These are phyloP conservation scores for Cheilosia pagana DNA, from an alignment of 2,888 invertebrate species.

Conservation along the genomic window DNA sequence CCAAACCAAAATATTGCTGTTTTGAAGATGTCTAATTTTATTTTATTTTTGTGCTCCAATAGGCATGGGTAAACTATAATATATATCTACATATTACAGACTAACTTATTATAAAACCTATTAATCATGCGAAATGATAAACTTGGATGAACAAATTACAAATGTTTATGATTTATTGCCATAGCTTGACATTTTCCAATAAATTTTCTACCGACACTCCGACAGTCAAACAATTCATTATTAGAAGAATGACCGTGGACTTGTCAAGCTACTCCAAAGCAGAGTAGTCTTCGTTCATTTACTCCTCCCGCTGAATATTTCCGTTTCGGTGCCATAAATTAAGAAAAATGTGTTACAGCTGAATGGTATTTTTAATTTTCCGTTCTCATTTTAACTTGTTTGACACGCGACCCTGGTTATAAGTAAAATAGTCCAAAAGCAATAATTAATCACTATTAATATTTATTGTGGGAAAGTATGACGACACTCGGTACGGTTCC, in stretches of 20 bases:
- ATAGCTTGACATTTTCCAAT: slow-evolving; percentile 1
- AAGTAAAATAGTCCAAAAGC: slow-evolving; percentile 41
- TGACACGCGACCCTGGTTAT: slow-evolving; percentile 61
- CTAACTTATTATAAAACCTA: not conserved
- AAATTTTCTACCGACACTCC: not conserved
- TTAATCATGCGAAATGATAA: not conserved
- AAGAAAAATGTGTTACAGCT: slow-evolving; percentile 17
- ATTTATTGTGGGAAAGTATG: slow-evolving; percentile 47
- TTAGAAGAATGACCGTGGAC: not conserved
- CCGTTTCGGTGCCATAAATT: slow-evolving; percentile 16
- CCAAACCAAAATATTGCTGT: no score
- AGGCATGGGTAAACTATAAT: no score
- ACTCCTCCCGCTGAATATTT: not conserved
- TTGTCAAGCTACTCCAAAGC: slow-evolving; percentile 2
- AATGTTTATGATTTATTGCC: slow-evolving; percentile 3
- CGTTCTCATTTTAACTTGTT: slow-evolving; percentile 20
- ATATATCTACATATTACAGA: no score
- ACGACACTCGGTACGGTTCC: slow-evolving; percentile 31
- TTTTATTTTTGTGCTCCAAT: no score
- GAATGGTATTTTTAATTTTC: slow-evolving; percentile 33
- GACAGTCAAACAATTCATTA: slow-evolving; percentile 12
- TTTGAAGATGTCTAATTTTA: no score
- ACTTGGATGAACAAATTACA: not conserved
- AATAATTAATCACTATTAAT: slow-evolving; percentile 62
- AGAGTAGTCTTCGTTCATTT: slow-evolving; percentile 1